phyloP scores from a whole-genome alignment of 2,888 invertebrate species.

The Linyphia triangularis region DNA sequence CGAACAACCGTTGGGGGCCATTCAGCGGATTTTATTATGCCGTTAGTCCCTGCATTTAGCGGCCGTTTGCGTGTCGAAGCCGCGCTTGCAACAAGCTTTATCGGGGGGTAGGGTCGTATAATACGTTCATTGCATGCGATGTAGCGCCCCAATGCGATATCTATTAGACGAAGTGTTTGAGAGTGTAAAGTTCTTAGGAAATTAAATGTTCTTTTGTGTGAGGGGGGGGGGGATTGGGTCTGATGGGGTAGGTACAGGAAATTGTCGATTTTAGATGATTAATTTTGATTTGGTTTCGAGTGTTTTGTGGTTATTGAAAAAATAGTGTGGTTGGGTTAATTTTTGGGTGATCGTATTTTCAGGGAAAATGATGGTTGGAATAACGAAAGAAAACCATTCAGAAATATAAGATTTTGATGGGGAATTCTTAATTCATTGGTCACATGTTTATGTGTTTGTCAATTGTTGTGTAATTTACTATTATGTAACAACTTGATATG shows the following conservation, averaged over 20 bases:
- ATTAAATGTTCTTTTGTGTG: conserved; percentile 20
- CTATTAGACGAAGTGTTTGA: neutral
- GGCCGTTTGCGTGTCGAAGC: conserved; percentile 1
- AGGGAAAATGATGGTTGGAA: too few species aligned
- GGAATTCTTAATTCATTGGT: too few species aligned
- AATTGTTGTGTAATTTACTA: too few species aligned
- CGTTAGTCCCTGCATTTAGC: conserved; percentile 27
- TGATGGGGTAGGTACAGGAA: neutral
- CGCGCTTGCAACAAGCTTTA: neutral
- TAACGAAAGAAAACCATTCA: too few species aligned
- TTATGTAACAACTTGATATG: too few species aligned
- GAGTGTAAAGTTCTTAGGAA: neutral
- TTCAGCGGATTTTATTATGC: conserved; percentile 27
- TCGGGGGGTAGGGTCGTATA: too few species aligned
- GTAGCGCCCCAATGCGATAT: neutral
- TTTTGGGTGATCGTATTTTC: too few species aligned
- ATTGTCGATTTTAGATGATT: too few species aligned
- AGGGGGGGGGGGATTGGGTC: neutral
- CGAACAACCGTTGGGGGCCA: conserved; percentile 15
- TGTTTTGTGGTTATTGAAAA: neutral
- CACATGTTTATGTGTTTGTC: too few species aligned
- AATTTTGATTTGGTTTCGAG: neutral
- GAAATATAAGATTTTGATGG: too few species aligned
- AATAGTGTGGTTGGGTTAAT: neutral
- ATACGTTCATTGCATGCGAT: neutral